phyloP scores from a whole-genome alignment of 92 coral and sea anemone genomes.

The Parazoanthus swiftii region DNA sequence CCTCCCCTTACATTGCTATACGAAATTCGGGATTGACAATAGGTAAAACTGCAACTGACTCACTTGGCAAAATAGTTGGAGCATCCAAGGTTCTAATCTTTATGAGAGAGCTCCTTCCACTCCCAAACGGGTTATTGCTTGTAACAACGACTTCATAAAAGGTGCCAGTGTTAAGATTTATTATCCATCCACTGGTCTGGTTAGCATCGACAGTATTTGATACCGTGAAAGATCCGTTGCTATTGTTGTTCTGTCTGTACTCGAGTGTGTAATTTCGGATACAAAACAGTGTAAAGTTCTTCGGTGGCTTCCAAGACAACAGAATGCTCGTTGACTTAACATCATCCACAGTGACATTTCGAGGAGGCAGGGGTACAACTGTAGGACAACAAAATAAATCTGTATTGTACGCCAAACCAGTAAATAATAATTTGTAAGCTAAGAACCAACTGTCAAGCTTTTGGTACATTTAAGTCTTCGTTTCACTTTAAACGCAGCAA shows the following conservation, averaged over 20 bases:
- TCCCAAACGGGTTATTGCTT: background rate
- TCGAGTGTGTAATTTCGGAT: background rate
- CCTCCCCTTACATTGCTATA: no score
- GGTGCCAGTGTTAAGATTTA: background rate
- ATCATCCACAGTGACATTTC: background rate
- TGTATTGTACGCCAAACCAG: no score
- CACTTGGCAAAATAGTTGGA: background rate
- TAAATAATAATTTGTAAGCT: no score
- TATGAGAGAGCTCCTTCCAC: background rate
- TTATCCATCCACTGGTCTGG: background rate
- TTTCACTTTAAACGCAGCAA: no score
- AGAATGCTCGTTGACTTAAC: background rate
- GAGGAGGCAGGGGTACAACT: background rate
- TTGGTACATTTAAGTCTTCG: no score
- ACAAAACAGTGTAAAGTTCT: background rate
- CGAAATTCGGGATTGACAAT: no score
- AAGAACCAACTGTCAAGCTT: no score
- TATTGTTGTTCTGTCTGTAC: background rate
- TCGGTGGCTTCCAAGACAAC: background rate
- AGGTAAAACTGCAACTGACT: background rate
- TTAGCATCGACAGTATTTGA: background rate
- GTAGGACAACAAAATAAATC: background rate
- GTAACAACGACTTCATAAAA: background rate
- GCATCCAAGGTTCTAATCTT: background rate
- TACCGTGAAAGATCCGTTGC: background rate